Base-by-base conservation (phyloP, 2,888 invertebrate species). In the Pandemis corylana region DNA sequence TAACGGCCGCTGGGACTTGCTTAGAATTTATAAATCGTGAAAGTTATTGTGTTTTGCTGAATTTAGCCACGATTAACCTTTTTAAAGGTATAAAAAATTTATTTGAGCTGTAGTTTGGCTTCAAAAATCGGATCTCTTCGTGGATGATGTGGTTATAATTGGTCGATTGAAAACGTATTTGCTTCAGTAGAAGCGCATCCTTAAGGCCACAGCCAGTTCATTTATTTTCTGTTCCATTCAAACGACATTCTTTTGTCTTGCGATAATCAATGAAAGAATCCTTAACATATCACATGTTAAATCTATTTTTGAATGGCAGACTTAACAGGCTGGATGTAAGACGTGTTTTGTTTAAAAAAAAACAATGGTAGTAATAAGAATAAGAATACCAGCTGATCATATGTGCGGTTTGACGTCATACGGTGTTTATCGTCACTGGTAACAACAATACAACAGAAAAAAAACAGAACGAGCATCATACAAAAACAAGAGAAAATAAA, bases 381-480 rank as follows among this genome's bases (percentile, higher is more conserved):
- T 56, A 15, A 56, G 56, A 56, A 56, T 56, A 56, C 56, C 56
- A 56, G 56, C 56, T 56, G 56, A 56, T 56, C 56, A 56, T 20
- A 56, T 56, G 56, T 20, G 15, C 20, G 20, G 28, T 36, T 56
- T 56, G 15, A 56, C 56, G 56, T 56, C 56, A 56, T 15, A 53
- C 51, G 51, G 7, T 5, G 51, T 15, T 53, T 5, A 53, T 5
- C n/a, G 20, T 20, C 20, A 56, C 9, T 20, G 20, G 20, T 7
- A 9, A 20, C 15, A 56, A 20, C 20, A 56, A 56, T 56, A 56
- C 20, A n/a, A 49, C 7, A 53, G 12, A 53, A n/a, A n/a, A 20
- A 56, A 7, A 56, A 15, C 20, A 56, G 7, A 20, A 56, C 6
- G 56, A 7, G 56, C 20, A 20, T 20, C 56, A 53, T 15, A n/a